Conservation (phyloP, 2,888 invertebrate genomes). For the Linnaemya tessellans region DNA sequence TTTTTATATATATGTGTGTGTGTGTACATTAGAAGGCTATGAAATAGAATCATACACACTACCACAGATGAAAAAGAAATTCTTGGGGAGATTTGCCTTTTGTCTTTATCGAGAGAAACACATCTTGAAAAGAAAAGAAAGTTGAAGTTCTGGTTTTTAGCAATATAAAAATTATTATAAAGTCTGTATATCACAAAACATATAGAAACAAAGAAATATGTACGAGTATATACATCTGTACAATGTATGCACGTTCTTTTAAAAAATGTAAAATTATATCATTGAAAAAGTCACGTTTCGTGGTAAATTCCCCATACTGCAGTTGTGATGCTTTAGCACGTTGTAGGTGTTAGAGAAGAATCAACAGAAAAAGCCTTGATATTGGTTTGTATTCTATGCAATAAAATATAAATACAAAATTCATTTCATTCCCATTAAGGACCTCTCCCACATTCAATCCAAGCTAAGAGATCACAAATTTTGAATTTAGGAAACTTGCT, state of each 20-base stretch:
- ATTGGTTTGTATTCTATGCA: neutral
- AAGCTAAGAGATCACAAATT: no score
- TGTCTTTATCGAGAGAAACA: neutral
- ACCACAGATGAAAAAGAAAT: neutral
- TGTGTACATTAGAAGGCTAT: neutral
- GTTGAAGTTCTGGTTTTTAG: neutral
- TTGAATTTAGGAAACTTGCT: no score
- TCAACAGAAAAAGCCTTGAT: neutral
- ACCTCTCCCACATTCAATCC: neutral
- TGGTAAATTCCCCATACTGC: conserved; percentile 28
- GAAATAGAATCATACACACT: neutral
- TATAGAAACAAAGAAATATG: neutral
- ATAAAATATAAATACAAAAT: neutral
- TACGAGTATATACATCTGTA: neutral
- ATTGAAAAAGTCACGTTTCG: conserved; percentile 61
- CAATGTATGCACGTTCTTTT: neutral
- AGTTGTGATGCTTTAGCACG: conserved; percentile 11
- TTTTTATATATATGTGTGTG: no score
- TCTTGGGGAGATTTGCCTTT: conserved; percentile 10
- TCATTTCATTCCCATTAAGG: neutral
- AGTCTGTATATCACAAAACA: neutral
- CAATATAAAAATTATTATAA: neutral
- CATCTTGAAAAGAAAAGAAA: neutral
- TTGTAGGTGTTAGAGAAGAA: conserved; percentile 3
- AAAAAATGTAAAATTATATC: conserved; percentile 32